Evolutionary conservation across 2,888 invertebrate genomes (phyloP), one percentile per base, ranked within the genome.

Genomic region (Aleiodes leptofemur): DNA sequence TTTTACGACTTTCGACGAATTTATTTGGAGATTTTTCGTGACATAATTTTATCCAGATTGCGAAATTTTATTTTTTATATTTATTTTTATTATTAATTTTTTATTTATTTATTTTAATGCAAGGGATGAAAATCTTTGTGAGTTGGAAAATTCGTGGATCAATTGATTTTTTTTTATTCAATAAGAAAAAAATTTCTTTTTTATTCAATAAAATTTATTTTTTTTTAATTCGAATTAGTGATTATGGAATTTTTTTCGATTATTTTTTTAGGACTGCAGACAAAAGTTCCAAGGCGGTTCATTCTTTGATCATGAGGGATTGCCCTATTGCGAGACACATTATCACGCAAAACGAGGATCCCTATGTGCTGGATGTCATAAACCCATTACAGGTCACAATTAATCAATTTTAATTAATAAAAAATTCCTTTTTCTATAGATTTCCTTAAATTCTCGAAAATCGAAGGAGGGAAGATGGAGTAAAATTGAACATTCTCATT

Each of bases 291-390:
- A 97, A 88, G 97, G 97, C 31, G 98, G 98, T 0, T 97, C 98
- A 66, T 99, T 99, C 93, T 99, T 98, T 90, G 99, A 99, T 90
- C 98, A 98, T 90, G 98, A 99, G 89, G 98, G 98, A 14, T 93
- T 96, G 83, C 99, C 99, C 0, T 98, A 98, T 90, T 99, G 99
- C 90, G 99, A 99, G 91, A 98, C 97, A 0, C 99, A 99, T 90
- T 99, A 99, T 90, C 99, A 99, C 90, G 96, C 97, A 80, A 97
- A 97, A 89, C 93, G 98, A 43, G 99, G 99, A 72, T 98, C 98
- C 0, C 93, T 99, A 6, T 99, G 99, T 90, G 98, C 98, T 78
- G 97, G 97, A 78, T 99, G 99, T 90, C 97, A 98, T 90, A 97
- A 98, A 87, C 98, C 99, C 14, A 98, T 99, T 85, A 96, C 97